phyloP scores from a whole-genome alignment of 2,888 invertebrate species.

The Erebia palarica region DNA sequence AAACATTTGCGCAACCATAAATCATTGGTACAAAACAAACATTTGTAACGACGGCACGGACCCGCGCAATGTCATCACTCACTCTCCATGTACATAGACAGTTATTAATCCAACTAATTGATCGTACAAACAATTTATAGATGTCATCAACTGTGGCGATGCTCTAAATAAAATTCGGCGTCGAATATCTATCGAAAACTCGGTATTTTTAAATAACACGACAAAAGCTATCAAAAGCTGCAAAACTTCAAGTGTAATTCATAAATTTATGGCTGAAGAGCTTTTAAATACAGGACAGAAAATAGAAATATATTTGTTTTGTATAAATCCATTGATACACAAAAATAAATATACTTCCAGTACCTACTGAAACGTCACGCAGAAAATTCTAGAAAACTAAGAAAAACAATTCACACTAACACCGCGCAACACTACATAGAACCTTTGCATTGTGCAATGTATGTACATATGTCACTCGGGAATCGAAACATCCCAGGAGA shows the following conservation, averaged over 20 bases:
- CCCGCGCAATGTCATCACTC: constrained; percentile 23
- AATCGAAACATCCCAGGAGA: too few species aligned
- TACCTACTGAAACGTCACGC: too few species aligned
- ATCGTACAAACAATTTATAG: constrained; percentile 34
- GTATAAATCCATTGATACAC: too few species aligned
- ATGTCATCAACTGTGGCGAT: constrained; percentile 28
- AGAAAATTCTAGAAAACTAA: too few species aligned
- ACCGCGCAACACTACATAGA: too few species aligned
- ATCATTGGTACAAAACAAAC: constrained; percentile 27
- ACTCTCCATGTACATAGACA: constrained; percentile 18
- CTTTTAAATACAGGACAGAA: too few species aligned
- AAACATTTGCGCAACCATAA: constrained; percentile 22
- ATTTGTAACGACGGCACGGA: constrained; percentile 19
- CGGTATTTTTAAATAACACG: neutral
- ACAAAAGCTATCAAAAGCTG: neutral
- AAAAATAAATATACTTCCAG: too few species aligned
- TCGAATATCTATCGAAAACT: neutral
- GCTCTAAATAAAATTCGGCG: constrained; percentile 27
- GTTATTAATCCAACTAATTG: constrained; percentile 34
- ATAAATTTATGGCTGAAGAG: neutral
- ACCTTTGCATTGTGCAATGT: too few species aligned
- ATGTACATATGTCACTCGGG: too few species aligned
- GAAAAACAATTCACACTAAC: too few species aligned
- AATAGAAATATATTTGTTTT: too few species aligned
- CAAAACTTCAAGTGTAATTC: neutral